Conservation (phyloP, 2,888 invertebrate genomes). For the Eulithis prunata region DNA sequence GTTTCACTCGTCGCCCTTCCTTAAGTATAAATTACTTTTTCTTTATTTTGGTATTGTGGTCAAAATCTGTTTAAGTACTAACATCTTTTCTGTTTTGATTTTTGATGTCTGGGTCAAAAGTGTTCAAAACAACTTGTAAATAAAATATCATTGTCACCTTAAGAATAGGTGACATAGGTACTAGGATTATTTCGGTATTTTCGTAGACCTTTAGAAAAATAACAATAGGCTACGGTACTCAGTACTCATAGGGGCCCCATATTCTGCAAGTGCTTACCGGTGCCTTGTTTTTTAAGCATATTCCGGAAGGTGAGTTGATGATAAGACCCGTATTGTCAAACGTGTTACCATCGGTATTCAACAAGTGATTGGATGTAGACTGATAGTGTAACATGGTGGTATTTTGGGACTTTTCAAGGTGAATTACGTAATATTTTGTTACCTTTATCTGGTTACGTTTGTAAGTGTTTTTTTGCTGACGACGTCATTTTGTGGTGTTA, state of each 20-base stretch:
- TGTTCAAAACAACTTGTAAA: too few species aligned
- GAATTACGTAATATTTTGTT: conserved; percentile 25
- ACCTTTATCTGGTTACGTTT: too few species aligned
- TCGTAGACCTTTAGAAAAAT: not conserved
- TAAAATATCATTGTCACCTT: too few species aligned
- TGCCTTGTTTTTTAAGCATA: conserved; percentile 51
- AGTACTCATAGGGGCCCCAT: conserved; percentile 55
- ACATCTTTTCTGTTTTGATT: too few species aligned
- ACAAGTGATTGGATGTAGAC: conserved; percentile 41
- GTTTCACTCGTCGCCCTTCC: not conserved
- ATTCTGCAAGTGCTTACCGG: conserved; percentile 64
- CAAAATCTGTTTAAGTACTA: too few species aligned
- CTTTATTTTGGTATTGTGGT: not conserved
- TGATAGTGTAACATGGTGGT: conserved; percentile 35
- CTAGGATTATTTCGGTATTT: too few species aligned
- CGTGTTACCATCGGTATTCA: conserved; percentile 40
- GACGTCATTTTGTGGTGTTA: too few species aligned
- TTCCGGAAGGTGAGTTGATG: conserved; percentile 48
- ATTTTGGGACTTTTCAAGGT: conserved; percentile 40
- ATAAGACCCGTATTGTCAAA: conserved; percentile 73
- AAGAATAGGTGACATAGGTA: too few species aligned
- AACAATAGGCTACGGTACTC: conserved; percentile 3
- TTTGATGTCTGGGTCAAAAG: too few species aligned
- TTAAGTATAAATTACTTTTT: not conserved
- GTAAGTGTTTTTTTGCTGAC: too few species aligned